A percentile compares a stretch with the other conserved stretches of the same genome.
These are phyloP conservation scores for Steatocranus sp. DNA, from an alignment of 2,797 vertebrate species.

Conservation along the genomic window DNA sequence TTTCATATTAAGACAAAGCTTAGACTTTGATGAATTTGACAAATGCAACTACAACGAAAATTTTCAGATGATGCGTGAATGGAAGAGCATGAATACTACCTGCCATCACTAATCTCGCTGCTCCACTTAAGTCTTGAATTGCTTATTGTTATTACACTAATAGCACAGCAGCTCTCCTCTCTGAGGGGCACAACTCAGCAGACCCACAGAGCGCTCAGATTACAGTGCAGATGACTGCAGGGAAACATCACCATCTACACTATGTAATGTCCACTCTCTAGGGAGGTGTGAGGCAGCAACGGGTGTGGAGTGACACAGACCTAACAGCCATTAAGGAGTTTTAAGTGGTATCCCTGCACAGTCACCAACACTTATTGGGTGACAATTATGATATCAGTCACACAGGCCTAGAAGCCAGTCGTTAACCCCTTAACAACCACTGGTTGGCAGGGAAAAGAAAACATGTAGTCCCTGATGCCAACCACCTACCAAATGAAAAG, in stretches of 20 bases:
- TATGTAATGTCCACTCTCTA: not conserved
- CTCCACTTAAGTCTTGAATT: not conserved
- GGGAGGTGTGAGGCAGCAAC: not conserved
- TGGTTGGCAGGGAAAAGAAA: not conserved
- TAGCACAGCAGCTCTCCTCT: constrained; percentile 28
- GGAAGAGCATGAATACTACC: not conserved
- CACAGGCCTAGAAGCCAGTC: not conserved
- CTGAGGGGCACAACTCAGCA: constrained; percentile 7
- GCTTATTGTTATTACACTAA: constrained; percentile 49
- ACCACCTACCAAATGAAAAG: not conserved
- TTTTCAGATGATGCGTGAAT: not conserved
- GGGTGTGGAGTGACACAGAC: constrained; percentile 11
- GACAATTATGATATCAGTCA: not conserved
- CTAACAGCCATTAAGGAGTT: constrained; percentile 25
- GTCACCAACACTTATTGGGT: constrained; percentile 19
- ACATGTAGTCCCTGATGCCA: not conserved
- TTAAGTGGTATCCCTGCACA: constrained; percentile 21
- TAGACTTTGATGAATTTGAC: not conserved
- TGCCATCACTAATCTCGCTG: not conserved
- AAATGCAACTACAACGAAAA: not conserved
- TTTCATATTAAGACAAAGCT: not conserved
- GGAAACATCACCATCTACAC: not conserved
- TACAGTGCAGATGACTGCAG: constrained; percentile 10
- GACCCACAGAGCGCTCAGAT: constrained; percentile 35
- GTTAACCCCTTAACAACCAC: not conserved